Evolutionary conservation across 2,888 invertebrate genomes (phyloP).

Genomic region (Lycia hirtaria): DNA sequence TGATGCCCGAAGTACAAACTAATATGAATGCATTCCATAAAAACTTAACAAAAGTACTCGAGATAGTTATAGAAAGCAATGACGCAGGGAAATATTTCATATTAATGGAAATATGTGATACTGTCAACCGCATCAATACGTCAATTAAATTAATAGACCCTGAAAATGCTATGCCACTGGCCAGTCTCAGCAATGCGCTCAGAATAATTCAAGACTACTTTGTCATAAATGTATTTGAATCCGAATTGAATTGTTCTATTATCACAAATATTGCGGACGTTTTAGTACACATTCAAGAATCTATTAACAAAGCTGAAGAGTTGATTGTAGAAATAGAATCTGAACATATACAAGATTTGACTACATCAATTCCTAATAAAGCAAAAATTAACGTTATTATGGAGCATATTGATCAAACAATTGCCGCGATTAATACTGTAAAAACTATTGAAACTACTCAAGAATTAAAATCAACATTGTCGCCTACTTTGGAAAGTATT

Average conservation of each 20-base stretch:
- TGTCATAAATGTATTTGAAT: conserved; percentile 62
- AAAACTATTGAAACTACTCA: conserved; percentile 59
- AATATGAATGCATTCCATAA: conserved; percentile 73
- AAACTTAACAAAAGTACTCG: conserved; percentile 83
- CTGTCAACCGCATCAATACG: conserved; percentile 66
- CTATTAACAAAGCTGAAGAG: conserved; percentile 66
- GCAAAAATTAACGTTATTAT: conserved; percentile 59
- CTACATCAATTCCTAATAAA: conserved; percentile 39
- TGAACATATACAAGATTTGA: conserved; percentile 62
- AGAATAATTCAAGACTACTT: conserved; percentile 67
- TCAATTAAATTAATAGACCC: conserved; percentile 64
- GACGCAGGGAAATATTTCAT: conserved; percentile 71
- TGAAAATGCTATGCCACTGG: conserved; percentile 59
- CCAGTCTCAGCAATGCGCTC: conserved; percentile 68
- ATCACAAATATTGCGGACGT: conserved; percentile 63
- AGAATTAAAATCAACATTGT: conserved; percentile 48
- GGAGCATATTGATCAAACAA: conserved; percentile 69
- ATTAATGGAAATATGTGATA: conserved; percentile 72
- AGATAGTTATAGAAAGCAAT: conserved; percentile 84
- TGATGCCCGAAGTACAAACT: conserved; percentile 57
- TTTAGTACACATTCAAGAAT: conserved; percentile 63
- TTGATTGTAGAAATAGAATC: conserved; percentile 59
- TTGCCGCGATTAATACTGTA: conserved; percentile 65
- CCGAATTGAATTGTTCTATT: conserved; percentile 65
- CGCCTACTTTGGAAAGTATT: conserved; percentile 62